A percentile compares a stretch with the other conserved stretches of the same genome.
Evolutionary conservation across 2,888 invertebrate species (phyloP).

Genomic region (Stenodera caucasica): DNA sequence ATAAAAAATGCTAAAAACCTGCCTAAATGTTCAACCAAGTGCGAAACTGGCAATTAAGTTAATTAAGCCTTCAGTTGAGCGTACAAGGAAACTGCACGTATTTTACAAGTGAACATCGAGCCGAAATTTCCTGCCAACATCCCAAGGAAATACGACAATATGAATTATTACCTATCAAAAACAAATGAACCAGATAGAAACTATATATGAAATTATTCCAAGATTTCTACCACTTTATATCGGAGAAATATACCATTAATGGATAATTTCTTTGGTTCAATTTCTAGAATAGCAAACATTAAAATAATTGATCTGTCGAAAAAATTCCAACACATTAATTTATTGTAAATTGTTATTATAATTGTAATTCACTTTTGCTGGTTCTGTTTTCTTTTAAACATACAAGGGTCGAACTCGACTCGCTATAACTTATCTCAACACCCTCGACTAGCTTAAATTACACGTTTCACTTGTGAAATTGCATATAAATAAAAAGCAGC

Average conservation of each 20-base stretch:
- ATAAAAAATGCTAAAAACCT: conserved; percentile 22
- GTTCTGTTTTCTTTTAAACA: conserved; percentile 10
- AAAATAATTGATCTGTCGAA: no score
- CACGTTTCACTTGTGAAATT: conserved; percentile 17
- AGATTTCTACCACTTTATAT: conserved; percentile 30
- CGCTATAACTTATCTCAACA: conserved; percentile 11
- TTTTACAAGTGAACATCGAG: conserved; percentile 31
- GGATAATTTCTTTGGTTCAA: no score
- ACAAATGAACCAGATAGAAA: conserved; percentile 24
- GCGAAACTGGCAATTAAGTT: conserved; percentile 41
- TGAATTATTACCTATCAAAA: conserved; percentile 38
- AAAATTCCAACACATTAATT: neutral
- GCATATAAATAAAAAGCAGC: conserved; percentile 19
- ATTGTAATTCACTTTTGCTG: conserved; percentile 9
- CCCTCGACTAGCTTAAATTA: conserved; percentile 14
- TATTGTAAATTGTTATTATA: neutral
- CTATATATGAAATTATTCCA: conserved; percentile 32
- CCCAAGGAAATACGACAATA: conserved; percentile 32
- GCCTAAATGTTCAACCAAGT: conserved; percentile 33
- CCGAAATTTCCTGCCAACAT: conserved; percentile 34
- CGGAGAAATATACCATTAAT: no score
- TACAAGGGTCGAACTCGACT: neutral
- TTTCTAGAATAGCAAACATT: no score
- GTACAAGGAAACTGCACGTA: conserved; percentile 35
- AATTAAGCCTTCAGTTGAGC: conserved; percentile 38